Percentiles rank a stretch among this genome's conserved stretches.
Conservation (phyloP, 2,797 vertebrate species). For the Myiotriccus ornatus region DNA sequence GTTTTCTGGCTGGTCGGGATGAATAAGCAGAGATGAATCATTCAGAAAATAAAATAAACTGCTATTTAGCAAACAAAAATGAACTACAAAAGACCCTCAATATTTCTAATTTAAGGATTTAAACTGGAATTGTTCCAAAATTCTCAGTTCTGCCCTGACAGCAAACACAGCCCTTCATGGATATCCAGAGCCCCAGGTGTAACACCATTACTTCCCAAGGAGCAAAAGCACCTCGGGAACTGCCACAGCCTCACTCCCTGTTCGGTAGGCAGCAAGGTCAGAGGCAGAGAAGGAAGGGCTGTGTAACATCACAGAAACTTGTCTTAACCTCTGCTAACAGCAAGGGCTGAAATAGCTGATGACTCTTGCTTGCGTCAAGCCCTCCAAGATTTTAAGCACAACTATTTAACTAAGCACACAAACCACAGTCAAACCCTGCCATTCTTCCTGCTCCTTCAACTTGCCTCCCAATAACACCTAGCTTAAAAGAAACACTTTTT, state of each 20-base stretch:
- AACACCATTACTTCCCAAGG: background rate
- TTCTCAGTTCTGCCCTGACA: background rate
- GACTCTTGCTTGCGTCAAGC: conserved; percentile 5
- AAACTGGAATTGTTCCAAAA: background rate
- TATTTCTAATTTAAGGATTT: background rate
- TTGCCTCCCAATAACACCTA: background rate
- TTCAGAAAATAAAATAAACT: background rate
- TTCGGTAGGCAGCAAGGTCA: background rate
- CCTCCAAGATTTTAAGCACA: conserved; percentile 13
- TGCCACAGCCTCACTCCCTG: rapidly evolving
- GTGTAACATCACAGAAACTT: background rate
- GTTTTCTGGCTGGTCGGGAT: background rate
- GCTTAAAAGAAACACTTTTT: background rate
- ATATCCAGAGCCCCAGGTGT: background rate
- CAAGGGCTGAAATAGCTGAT: conserved; percentile 33
- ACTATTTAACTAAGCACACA: background rate
- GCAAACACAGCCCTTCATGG: background rate
- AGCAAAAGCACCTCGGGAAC: background rate
- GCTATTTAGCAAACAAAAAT: background rate
- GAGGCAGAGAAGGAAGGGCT: background rate
- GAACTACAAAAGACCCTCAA: background rate
- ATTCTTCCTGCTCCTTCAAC: background rate
- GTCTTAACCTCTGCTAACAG: background rate
- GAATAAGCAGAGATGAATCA: conserved; percentile 26
- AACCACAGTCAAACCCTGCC: background rate